phyloP scores from a whole-genome alignment of 2,113 vertebrate genomes.

The Cacatua alba region DNA sequence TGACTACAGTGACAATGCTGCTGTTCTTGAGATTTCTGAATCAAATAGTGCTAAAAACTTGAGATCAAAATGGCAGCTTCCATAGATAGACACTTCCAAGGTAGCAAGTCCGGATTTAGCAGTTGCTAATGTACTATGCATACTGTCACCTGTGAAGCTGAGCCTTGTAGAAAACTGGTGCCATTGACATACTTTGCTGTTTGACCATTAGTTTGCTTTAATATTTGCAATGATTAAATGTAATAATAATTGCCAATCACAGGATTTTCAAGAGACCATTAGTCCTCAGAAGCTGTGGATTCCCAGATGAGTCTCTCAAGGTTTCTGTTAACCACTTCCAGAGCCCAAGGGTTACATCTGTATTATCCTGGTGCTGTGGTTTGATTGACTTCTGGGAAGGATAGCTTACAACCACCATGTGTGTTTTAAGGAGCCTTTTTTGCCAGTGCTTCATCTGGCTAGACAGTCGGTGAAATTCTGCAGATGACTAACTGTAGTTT shows the following conservation, averaged over 20 bases:
- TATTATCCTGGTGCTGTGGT: neutral
- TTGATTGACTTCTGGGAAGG: neutral
- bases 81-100: neutral
- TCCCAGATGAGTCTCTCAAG: neutral
- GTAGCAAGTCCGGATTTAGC: neutral
- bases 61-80: neutral
- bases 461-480: slow-evolving; percentile 11
- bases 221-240: neutral
- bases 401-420: neutral
- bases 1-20: neutral
- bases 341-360: neutral
- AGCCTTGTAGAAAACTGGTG: neutral
- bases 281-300: neutral
- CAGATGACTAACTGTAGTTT: slow-evolving; percentile 30
- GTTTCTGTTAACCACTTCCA: neutral
- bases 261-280: neutral
- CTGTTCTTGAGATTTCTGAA: neutral
- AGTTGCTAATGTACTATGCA: fast-evolving
- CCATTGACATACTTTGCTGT: neutral
- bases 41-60: neutral
- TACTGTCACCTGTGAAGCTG: neutral
- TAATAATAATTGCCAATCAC: neutral
- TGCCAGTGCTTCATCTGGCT: neutral
- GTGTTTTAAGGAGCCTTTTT: neutral
- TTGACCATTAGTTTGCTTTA: neutral